Evolutionary conservation across 2,888 invertebrate species (phyloP), one percentile per base, ranked within the genome.

Genomic region (Agrochola macilenta): DNA sequence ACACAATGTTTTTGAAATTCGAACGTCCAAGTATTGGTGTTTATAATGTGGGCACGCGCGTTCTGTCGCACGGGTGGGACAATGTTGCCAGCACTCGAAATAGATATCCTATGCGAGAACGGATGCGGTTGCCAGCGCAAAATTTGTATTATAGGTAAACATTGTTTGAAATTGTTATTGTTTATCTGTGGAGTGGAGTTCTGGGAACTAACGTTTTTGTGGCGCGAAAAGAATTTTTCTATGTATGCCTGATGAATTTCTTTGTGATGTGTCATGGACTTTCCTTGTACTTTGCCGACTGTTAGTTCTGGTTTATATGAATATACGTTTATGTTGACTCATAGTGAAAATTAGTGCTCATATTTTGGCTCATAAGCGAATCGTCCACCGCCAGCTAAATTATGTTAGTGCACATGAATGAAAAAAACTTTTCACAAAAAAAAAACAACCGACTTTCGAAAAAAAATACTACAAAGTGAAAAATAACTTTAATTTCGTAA

Each of bases 1-100:
- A 88, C 90, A 88, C 89, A 90, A 91, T 96, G 96, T 96, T 96
- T 95, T 95, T 95, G 96, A 95, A 96, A 96, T 95, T 91, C 91
- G 95, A 96, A 95, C 96, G 94, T 93, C 93, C 91, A 90, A 90
- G 92, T 89, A 93, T 93, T 91, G 89, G 90, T 96, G 96, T 96
- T 96, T 96, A 96, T 95, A 92, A 89, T 90, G 92, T 85, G 91
- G 91, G 95, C 96, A 96, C 96, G 96, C 94, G 93, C 96, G 94
- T 92, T 92, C 92, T 95, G 96, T 95, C 96, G 95, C 94, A 88
- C 88, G 90, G 91, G 91, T 91, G 91, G 90, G 95, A 96, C 96
- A 96, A 94, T 96, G 96, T 96, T 96, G 95, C 96, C 90, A 91
- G 75, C 88, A 92, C 93, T 94, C 90, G 88, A 95, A 95, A 95